Evolutionary conservation across 2,888 invertebrate species (phyloP).

Genomic region (Lithophane semibrunnea): DNA sequence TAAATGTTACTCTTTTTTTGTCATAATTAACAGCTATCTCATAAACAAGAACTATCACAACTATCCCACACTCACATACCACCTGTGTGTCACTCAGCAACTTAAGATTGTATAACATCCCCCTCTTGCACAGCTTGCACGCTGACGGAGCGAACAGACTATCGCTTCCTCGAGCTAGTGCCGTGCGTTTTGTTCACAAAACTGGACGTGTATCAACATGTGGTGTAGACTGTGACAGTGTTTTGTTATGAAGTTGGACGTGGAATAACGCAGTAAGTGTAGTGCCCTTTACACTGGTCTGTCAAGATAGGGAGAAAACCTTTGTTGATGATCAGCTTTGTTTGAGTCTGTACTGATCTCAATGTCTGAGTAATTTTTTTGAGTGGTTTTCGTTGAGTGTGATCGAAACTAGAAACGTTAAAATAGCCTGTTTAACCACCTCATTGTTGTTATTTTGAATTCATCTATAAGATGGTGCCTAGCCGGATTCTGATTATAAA

Average conservation of each 20-base stretch:
- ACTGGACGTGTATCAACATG: constrained; percentile 60
- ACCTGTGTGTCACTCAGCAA: constrained; percentile 10
- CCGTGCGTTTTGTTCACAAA: constrained; percentile 40
- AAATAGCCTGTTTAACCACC: neutral
- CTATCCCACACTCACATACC: neutral
- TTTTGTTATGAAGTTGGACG: constrained; percentile 47
- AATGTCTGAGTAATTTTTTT: neutral
- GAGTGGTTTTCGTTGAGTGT: neutral
- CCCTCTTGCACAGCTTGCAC: constrained; percentile 54
- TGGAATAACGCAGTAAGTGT: constrained; percentile 43
- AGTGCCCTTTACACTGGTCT: neutral
- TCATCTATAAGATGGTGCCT: neutral
- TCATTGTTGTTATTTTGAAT: neutral
- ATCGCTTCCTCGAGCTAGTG: constrained; percentile 55
- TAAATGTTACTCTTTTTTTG: neutral
- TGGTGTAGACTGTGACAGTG: constrained; percentile 36
- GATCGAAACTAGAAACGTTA: neutral
- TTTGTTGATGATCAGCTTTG: neutral
- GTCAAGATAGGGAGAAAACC: neutral
- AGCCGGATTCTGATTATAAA: neutral
- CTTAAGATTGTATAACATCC: constrained; percentile 56
- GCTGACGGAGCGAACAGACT: constrained; percentile 26
- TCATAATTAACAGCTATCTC: neutral
- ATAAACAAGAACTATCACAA: neutral
- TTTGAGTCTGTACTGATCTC: neutral